phyloP scores from a whole-genome alignment of 2,797 vertebrate species.

The Centropyge bicolor region DNA sequence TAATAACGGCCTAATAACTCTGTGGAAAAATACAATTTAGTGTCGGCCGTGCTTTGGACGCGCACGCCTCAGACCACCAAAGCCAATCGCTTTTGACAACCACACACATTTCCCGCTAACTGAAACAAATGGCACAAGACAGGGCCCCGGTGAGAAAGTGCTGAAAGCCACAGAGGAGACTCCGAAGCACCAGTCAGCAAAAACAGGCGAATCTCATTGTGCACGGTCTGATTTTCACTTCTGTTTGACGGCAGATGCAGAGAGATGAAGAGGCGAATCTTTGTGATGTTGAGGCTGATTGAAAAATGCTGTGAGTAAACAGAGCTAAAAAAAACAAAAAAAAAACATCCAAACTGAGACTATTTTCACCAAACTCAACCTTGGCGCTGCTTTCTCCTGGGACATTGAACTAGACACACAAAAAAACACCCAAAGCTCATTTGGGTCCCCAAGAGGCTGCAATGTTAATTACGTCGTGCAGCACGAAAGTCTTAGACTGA shows the following conservation, averaged over 20 bases:
- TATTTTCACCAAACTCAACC: background rate
- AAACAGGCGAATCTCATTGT: conserved; percentile 49
- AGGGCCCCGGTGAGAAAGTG: conserved; percentile 33
- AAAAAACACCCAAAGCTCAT: background rate
- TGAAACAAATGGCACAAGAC: conserved; percentile 80
- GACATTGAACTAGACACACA: background rate
- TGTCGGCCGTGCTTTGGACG: conserved; percentile 54
- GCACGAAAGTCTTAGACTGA: background rate
- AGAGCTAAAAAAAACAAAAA: conserved; percentile 9
- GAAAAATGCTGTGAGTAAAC: background rate
- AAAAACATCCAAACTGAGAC: background rate
- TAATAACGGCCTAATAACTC: conserved; percentile 78
- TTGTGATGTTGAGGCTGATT: conserved; percentile 13
- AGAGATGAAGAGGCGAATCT: conserved; percentile 18
- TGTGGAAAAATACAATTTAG: conserved; percentile 75
- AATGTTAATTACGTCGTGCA: background rate
- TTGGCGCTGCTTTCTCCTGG: background rate
- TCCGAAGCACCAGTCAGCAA: conserved; percentile 54
- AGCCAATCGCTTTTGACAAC: conserved; percentile 76
- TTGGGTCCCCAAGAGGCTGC: background rate
- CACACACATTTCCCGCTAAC: conserved; percentile 67
- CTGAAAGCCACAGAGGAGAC: conserved; percentile 60
- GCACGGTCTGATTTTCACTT: conserved; percentile 34
- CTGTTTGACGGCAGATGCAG: conserved; percentile 25
- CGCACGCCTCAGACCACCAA: conserved; percentile 46